These are phyloP conservation scores for Pseudomugil tenellus DNA, from an alignment of 2,797 vertebrate genomes.

Conservation along the genomic window DNA sequence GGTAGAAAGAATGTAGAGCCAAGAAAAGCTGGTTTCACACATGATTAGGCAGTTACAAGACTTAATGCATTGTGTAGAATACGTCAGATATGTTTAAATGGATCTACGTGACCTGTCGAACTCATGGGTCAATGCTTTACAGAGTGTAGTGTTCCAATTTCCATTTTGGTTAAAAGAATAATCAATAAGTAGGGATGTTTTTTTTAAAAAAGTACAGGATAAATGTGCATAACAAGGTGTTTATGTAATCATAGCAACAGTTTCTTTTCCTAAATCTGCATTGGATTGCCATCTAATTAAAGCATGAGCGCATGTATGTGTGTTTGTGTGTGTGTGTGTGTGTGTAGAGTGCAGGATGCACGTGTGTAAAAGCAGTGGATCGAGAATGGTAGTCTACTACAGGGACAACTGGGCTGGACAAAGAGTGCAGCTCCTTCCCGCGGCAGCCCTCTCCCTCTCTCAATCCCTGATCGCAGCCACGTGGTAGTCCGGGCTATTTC, in stretches of 20 bases:
- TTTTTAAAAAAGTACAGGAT: not conserved
- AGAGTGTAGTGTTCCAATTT: not conserved
- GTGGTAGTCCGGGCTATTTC: conserved; percentile 73
- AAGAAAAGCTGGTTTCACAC: conserved; percentile 23
- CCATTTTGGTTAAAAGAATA: conserved; percentile 1
- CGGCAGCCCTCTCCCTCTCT: conserved; percentile 46
- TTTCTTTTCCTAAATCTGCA: conserved; percentile 20
- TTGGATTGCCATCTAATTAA: conserved; percentile 36
- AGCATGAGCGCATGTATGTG: not conserved
- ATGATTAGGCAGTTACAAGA: not conserved
- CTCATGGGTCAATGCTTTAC: not conserved
- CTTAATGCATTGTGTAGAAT: conserved; percentile 1
- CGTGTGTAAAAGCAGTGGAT: conserved; percentile 56
- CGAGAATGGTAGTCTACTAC: conserved; percentile 72
- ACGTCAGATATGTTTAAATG: not conserved
- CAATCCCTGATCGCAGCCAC: conserved; percentile 73
- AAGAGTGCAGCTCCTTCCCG: conserved; percentile 66
- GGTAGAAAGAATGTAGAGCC: conserved; percentile 13
- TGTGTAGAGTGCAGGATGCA: conserved; percentile 8
- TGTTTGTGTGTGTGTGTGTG: conserved; percentile 15
- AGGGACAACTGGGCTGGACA: conserved; percentile 79
- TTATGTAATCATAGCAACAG: conserved; percentile 18
- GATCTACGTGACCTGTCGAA: not conserved
- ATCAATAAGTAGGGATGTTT: not conserved
- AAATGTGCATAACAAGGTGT: not conserved